Evolutionary conservation across 1,140 invertebrate genomes (phyloP).

Genomic region (Manduca sexta): DNA sequence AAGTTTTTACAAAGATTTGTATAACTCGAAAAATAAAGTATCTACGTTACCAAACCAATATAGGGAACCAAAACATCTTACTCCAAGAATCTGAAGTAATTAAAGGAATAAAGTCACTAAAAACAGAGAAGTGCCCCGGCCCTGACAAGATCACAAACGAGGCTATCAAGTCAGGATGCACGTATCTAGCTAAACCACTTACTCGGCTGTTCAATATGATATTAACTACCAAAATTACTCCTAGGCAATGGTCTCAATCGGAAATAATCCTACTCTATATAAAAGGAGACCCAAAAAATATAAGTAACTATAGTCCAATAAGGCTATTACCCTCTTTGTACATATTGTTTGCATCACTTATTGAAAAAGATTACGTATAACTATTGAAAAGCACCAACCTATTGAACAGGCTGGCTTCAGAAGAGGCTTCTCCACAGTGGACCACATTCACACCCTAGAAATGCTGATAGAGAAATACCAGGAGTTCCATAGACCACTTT

Average conservation of each 20-base stretch:
- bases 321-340: conserved; percentile 11
- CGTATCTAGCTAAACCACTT: conserved; percentile 4
- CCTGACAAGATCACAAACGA: conserved; percentile 13
- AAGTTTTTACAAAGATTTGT: too few relatives aligned
- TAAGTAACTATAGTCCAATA: conserved; percentile 4
- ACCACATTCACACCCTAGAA: conserved; percentile 17
- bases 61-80: too few relatives aligned
- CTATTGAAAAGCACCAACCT: conserved; percentile 11
- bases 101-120: conserved; percentile 4
- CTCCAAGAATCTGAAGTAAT: neutral
- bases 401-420: conserved; percentile 15
- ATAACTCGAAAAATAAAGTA: too few relatives aligned
- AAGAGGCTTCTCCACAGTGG: conserved; percentile 9
- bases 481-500: conserved; percentile 7
- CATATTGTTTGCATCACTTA: conserved; percentile 14
- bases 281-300: conserved; percentile 1
- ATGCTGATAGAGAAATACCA: conserved; percentile 12
- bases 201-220: conserved; percentile 16
- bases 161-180: conserved; percentile 5
- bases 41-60: too few relatives aligned
- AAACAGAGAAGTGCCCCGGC: conserved; percentile 12
- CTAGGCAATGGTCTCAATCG: conserved; percentile 13
- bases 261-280: conserved; percentile 12
- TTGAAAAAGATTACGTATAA: conserved; percentile 5
- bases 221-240: conserved; percentile 3